Evolutionary conservation across 2,113 vertebrate genomes (phyloP).

Genomic region (Eira barbara): DNA sequence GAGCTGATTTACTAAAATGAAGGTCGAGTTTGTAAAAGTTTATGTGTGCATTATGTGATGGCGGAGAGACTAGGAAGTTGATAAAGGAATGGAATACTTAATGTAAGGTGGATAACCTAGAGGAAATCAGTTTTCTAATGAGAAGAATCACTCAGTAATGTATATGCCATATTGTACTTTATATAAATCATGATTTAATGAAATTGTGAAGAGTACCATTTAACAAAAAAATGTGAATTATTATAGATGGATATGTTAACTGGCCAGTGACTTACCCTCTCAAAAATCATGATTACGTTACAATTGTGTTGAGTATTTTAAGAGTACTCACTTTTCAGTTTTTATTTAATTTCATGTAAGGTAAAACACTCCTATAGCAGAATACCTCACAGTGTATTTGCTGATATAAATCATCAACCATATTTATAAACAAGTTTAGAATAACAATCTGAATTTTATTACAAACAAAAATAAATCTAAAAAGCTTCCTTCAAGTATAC

Average conservation of each 20-base stretch:
- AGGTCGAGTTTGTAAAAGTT: not conserved
- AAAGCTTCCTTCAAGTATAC: slow-evolving; percentile 75
- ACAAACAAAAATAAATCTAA: slow-evolving; percentile 74
- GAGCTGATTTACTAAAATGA: not conserved
- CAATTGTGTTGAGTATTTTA: not conserved
- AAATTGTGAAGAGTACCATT: not conserved
- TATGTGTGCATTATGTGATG: not conserved
- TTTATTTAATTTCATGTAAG: slow-evolving; percentile 68
- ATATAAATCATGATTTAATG: not conserved
- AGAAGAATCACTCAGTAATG: not conserved
- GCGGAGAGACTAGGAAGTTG: not conserved
- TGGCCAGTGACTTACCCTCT: not conserved
- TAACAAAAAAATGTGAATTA: not conserved
- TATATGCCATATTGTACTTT: not conserved
- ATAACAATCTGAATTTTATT: slow-evolving; percentile 79
- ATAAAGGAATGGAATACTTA: slow-evolving; percentile 5
- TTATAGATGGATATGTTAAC: not conserved
- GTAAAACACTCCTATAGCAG: slow-evolving; percentile 48
- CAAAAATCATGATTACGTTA: slow-evolving; percentile 13
- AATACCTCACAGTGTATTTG: slow-evolving; percentile 66
- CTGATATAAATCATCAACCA: slow-evolving; percentile 73
- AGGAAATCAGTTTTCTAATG: not conserved
- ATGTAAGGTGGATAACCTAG: not conserved
- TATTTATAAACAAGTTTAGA: slow-evolving; percentile 77
- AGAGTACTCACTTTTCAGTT: slow-evolving; percentile 56